These are phyloP conservation scores for Eumacrocentrus americanus DNA, from an alignment of 2,888 invertebrate species.

Conservation along the genomic window DNA sequence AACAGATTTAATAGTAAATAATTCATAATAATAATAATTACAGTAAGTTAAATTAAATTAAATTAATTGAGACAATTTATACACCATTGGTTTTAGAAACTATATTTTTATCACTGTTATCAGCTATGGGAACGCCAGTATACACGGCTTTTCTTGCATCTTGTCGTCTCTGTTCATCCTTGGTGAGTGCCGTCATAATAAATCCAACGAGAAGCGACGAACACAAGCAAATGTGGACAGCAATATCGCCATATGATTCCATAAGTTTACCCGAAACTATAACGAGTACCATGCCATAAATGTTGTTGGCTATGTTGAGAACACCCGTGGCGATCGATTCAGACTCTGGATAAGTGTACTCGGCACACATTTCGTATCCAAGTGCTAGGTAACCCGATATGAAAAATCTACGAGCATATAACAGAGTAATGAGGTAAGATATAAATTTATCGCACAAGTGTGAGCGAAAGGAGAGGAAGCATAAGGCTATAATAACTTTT, in stretches of 20 bases:
- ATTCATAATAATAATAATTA: neutral
- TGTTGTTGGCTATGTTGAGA: slow-evolving; percentile 65
- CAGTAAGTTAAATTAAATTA: slow-evolving; percentile 1
- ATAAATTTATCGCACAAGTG: neutral
- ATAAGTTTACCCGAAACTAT: slow-evolving; percentile 52
- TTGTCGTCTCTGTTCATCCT: slow-evolving; percentile 52
- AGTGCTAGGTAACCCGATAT: slow-evolving; percentile 77
- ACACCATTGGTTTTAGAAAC: neutral
- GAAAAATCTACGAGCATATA: slow-evolving; percentile 66
- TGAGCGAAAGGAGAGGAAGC: slow-evolving; percentile 20
- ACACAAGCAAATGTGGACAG: slow-evolving; percentile 54
- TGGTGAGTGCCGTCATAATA: slow-evolving; percentile 48
- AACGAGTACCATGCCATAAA: slow-evolving; percentile 53
- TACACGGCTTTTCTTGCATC: slow-evolving; percentile 42
- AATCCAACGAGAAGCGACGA: slow-evolving; percentile 48
- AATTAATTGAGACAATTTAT: neutral
- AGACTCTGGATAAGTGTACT: slow-evolving; percentile 75
- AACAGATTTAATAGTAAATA: no score
- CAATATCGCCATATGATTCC: slow-evolving; percentile 51
- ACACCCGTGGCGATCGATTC: slow-evolving; percentile 75
- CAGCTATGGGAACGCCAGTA: slow-evolving; percentile 6
- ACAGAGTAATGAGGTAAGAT: slow-evolving; percentile 1
- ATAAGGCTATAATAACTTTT: neutral
- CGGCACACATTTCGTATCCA: slow-evolving; percentile 77
- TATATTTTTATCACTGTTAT: slow-evolving; percentile 7